Conservation (phyloP, 2,888 invertebrate genomes). For the Ceriagrion tenellum region DNA sequence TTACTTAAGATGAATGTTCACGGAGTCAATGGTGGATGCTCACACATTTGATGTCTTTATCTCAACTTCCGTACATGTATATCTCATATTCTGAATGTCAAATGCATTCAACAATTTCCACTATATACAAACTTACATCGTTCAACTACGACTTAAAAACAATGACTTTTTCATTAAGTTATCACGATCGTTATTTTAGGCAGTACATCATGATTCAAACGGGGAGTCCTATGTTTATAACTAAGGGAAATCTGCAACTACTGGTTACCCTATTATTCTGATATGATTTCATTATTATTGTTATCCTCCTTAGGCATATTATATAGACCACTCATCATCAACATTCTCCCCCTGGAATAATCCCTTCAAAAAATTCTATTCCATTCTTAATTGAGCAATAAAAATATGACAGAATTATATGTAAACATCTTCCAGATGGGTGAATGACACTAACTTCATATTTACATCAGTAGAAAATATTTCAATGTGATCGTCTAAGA, state of each 20-base stretch:
- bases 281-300: slow-evolving; percentile 11
- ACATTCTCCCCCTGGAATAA: not conserved
- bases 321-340: not conserved
- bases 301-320: not conserved
- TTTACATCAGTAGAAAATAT: slow-evolving; percentile 8
- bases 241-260: not conserved
- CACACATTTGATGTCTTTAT: not conserved
- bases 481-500: not conserved
- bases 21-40: not conserved
- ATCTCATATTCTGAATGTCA: not conserved
- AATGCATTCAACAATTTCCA: not conserved
- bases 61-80: not conserved
- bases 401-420: not conserved
- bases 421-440: not conserved
- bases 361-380: not conserved
- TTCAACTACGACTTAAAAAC: not conserved
- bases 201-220: not conserved
- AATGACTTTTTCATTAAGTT: not conserved
- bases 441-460: not conserved
- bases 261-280: not conserved
- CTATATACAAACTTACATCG: not conserved
- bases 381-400: not conserved
- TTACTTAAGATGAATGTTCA: slow-evolving; percentile 5
- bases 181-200: not conserved
- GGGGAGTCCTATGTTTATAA: not conserved